phyloP scores from a whole-genome alignment of 1,140 invertebrate genomes.

The Drosophila sproati region DNA sequence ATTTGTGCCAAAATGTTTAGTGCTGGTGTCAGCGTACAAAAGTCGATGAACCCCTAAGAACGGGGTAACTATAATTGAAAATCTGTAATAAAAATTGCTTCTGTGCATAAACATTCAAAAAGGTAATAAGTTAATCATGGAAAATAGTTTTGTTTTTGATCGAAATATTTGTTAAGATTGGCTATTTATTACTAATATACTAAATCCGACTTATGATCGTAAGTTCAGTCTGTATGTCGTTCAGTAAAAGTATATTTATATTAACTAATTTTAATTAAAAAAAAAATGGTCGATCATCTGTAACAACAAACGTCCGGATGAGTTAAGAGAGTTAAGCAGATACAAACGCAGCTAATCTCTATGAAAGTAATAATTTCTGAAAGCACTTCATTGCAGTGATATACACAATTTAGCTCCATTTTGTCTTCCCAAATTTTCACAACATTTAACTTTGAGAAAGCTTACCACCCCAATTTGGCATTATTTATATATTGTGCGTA shows the following conservation, averaged over 20 bases:
- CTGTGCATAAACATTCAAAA: neutral
- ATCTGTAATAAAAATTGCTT: neutral
- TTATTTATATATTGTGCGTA: constrained; percentile 41
- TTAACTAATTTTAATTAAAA: no score
- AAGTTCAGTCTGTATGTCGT: no score
- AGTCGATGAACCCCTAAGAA: neutral
- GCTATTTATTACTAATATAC: no score
- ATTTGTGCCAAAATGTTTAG: constrained; percentile 38
- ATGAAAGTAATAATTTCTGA: no score
- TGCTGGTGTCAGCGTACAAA: constrained; percentile 19
- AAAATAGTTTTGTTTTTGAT: neutral
- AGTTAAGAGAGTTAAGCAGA: no score
- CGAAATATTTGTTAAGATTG: no score
- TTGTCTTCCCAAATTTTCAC: constrained; percentile 9
- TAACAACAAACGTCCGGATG: no score
- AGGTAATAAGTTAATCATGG: neutral
- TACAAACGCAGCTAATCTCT: no score
- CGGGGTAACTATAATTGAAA: constrained; percentile 11
- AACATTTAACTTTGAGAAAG: constrained; percentile 41
- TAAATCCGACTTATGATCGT: no score
- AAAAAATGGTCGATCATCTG: no score
- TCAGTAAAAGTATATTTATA: no score
- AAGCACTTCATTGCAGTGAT: no score
- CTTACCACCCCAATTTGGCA: constrained; percentile 28
- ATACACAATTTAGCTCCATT: neutral